Evolutionary conservation across 2,888 invertebrate species (phyloP).

Genomic region (Ennomos erosarius): DNA sequence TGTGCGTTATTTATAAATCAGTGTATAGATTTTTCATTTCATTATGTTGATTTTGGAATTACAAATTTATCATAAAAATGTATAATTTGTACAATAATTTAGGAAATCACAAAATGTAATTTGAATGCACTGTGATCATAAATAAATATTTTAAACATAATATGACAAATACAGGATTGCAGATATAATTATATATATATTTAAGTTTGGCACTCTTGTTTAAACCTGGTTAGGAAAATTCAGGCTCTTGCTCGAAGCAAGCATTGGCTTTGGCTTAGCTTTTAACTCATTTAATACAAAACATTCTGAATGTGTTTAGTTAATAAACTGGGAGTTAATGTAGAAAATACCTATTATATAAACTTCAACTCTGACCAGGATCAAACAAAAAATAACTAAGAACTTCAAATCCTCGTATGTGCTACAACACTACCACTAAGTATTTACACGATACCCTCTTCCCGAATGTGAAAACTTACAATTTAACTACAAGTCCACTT

Average conservation of each 20-base stretch:
- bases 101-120: too few relatives aligned
- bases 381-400: constrained; percentile 49
- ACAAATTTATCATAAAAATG: too few relatives aligned
- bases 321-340: constrained; percentile 15
- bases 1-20: constrained; percentile 73
- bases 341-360: constrained; percentile 14
- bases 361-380: constrained; percentile 40
- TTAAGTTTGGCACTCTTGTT: constrained; percentile 39
- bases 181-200: neutral
- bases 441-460: constrained; percentile 74
- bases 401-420: constrained; percentile 79
- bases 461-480: constrained; percentile 50
- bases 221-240: constrained; percentile 38
- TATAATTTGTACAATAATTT: too few relatives aligned
- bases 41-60: too few relatives aligned
- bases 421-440: constrained; percentile 55
- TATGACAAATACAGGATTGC: too few relatives aligned
- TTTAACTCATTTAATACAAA: constrained; percentile 2
- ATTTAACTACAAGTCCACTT: constrained; percentile 53
- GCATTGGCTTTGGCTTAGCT: neutral
- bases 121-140: too few relatives aligned
- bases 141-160: too few relatives aligned
- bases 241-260: constrained; percentile 5
- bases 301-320: constrained; percentile 14
- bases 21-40: constrained; percentile 11